Conservation (phyloP, 1,140 invertebrate genomes). For the Eumaeus atala region DNA sequence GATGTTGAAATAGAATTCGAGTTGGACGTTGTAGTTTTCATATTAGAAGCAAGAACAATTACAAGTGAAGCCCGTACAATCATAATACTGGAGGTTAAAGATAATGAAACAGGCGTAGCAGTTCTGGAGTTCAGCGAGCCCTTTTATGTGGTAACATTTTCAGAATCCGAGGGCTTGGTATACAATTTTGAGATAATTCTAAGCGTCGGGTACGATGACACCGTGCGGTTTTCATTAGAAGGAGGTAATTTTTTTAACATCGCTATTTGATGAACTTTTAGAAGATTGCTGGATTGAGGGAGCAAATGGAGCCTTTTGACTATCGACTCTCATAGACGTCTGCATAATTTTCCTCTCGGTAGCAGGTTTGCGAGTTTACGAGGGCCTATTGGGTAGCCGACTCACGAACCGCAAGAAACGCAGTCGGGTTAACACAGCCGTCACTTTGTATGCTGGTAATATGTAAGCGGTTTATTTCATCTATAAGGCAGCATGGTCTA, state of each 20-base stretch:
- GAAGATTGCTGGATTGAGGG: too few relatives aligned
- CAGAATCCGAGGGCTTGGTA: slow-evolving; percentile 11
- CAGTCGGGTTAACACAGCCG: too few relatives aligned
- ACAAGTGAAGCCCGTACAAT: slow-evolving; percentile 5
- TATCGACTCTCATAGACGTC: too few relatives aligned
- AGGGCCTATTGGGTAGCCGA: too few relatives aligned
- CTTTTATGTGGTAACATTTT: slow-evolving; percentile 8
- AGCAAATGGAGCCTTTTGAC: too few relatives aligned
- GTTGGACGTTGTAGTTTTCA: slow-evolving; percentile 16
- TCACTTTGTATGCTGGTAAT: too few relatives aligned
- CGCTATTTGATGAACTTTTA: too few relatives aligned
- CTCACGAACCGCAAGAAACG: too few relatives aligned
- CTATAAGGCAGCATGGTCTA: too few relatives aligned
- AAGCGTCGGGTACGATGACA: slow-evolving; percentile 20
- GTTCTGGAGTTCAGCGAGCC: slow-evolving; percentile 2
- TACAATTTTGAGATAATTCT: slow-evolving; percentile 23
- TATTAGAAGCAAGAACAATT: slow-evolving; percentile 13
- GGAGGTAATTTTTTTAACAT: slow-evolving; percentile 22
- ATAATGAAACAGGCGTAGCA: not conserved
- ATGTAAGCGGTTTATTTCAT: too few relatives aligned
- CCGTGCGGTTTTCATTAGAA: slow-evolving; percentile 23
- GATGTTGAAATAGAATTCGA: not conserved
- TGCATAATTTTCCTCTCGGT: too few relatives aligned
- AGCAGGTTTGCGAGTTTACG: too few relatives aligned
- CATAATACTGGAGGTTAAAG: slow-evolving; percentile 6